These are phyloP conservation scores for Microplitis mediator DNA, from an alignment of 1,140 invertebrate genomes.

Conservation along the genomic window DNA sequence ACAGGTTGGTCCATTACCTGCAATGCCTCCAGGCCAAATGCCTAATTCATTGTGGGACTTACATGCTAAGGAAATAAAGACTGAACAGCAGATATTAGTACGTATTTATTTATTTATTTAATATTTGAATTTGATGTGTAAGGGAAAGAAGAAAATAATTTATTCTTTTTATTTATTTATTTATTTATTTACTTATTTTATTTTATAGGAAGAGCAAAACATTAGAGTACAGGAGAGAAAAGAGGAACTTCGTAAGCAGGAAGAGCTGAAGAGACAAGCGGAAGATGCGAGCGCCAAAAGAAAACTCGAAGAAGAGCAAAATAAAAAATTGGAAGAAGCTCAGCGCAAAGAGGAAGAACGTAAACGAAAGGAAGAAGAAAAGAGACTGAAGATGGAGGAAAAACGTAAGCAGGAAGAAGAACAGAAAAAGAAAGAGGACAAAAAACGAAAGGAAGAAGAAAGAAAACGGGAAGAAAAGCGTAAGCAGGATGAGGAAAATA, in stretches of 20 bases:
- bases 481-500: slow-evolving; percentile 52
- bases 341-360: slow-evolving; percentile 54
- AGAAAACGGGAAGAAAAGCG: slow-evolving; percentile 49
- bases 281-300: slow-evolving; percentile 47
- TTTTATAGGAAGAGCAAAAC: slow-evolving; percentile 60
- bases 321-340: slow-evolving; percentile 48
- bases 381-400: slow-evolving; percentile 52
- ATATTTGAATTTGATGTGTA: neutral
- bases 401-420: slow-evolving; percentile 53
- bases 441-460: slow-evolving; percentile 59
- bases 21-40: slow-evolving; percentile 55
- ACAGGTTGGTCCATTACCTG: slow-evolving; percentile 52
- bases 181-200: too few species aligned
- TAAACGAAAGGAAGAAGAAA: slow-evolving; percentile 50
- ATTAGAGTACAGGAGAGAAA: slow-evolving; percentile 57
- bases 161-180: neutral
- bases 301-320: slow-evolving; percentile 52
- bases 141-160: neutral
- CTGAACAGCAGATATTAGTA: slow-evolving; percentile 63
- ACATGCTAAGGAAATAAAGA: slow-evolving; percentile 62
- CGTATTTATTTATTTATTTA: slow-evolving; percentile 19
- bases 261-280: slow-evolving; percentile 43
- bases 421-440: slow-evolving; percentile 47
- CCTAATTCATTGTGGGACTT: slow-evolving; percentile 56
- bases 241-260: slow-evolving; percentile 50